Base-by-base conservation (phyloP, 2,888 invertebrate species). In the Holacanthella duospinosa region DNA sequence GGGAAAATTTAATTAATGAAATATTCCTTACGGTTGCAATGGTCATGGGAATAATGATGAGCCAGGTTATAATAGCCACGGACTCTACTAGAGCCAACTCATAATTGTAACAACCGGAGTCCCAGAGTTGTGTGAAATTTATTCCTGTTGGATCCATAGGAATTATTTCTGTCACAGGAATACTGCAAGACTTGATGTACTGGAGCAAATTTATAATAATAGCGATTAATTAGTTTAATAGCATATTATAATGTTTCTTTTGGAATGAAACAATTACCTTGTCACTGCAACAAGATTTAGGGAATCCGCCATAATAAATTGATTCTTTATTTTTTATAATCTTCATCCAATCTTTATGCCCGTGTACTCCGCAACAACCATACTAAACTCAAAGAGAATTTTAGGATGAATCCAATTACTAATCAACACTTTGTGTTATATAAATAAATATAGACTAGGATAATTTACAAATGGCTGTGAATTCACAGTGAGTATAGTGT, bases 131-230 rank as follows among this genome's bases (percentile, higher is more conserved):
- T 4, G 4, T 48, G 48, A n/a, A n/a, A 9, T 4, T 9, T 4
- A 48, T 21, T 16, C 21, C 48, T 4, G 4, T 4, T 21, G 48
- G 48, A 4, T 48, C 48, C 4, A 21, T 9, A 4, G 48, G 4
- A 48, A 48, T 48, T 4, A 21, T 48, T 9, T n/a, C 48, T 9
- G n/a, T 4, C 12, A 48, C 48, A 16, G 48, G 48, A 4, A 9
- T 48, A 21, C 48, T 48, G 21, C 48, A 48, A 16, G 48, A 9
- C 48, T 48, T 48, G 48, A 48, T 48, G 48, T 48, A 48, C 48
- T 48, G 48, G 16, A 36, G 16, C 6, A 36, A 36, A 36, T n/a
- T n/a, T n/a, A n/a, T n/a, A n/a, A n/a, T n/a, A n/a, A n/a, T n/a
- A n/a, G n/a, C n/a, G n/a, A n/a, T n/a, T n/a, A 16, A 16, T 12